Evolutionary conservation across 2,797 vertebrate genomes (phyloP), one percentile per base, ranked within the genome.

Genomic region (Bovichtus variegatus): DNA sequence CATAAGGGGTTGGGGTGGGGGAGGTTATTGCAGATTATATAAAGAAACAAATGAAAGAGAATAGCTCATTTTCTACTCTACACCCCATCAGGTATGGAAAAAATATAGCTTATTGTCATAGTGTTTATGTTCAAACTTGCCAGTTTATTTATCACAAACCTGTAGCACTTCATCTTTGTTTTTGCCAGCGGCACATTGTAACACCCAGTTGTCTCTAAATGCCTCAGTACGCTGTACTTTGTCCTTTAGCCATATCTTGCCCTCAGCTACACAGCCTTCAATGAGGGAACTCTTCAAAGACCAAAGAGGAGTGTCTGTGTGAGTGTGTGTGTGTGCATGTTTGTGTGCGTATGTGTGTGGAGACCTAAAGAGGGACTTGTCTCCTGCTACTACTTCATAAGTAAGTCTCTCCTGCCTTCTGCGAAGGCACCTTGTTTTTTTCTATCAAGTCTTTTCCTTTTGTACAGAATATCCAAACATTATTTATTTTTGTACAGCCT

Each of bases 401-500:
- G 97, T 97, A 99, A 96, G 93, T 95, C 93, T 96, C 94, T 95
- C 96, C 74, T 96, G 92, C 96, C 98, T 99, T 99, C 97, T 93
- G 89, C 84, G 98, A 99, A 99, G 97, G 97, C 78, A 53, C 36
- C 10, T 67, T 66, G 62, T 78, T 82, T 93, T 81, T 93, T 89
- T 94, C 78, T 76, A 76, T 81, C 53, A 58, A 67, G 15, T 94
- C 66, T 83, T 74, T 66, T 84, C 70, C 60, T 95, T 95, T 97
- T 97, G 97, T 97, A 97, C 96, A 97, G 96, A 96, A 97, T 97
- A 97, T 96, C 94, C 96, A 94, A 97, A 95, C 94, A 77, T 95
- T 98, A 99, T 99, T 99, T 99, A 99, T 99, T 99, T 99, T 99
- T 99, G 97, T 99, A 99, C 97, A 97, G 96, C 95, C 95, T 96